Evolutionary conservation across 2,888 invertebrate genomes (phyloP).

Genomic region (Drosophila peninsularis): DNA sequence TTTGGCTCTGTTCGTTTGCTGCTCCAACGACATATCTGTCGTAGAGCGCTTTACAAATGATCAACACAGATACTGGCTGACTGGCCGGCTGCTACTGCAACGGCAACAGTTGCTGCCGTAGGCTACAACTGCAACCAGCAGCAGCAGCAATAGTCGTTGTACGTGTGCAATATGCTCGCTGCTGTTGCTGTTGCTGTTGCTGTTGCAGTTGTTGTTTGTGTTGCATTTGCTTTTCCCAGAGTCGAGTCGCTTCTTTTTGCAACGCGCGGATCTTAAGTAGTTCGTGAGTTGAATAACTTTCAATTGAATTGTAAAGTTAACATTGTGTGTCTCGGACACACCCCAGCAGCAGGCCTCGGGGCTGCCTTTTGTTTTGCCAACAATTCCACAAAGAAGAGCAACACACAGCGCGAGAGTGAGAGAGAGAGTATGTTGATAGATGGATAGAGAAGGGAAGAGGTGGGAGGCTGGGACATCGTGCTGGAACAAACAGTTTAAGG

Average conservation of each 20-base stretch:
- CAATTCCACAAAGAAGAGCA: conserved; percentile 39
- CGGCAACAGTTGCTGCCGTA: conserved; percentile 48
- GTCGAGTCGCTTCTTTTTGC: conserved; percentile 67
- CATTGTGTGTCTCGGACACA: conserved; percentile 76
- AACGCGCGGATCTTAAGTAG: conserved; percentile 77
- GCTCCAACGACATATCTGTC: conserved; percentile 68
- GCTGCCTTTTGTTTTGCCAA: conserved; percentile 62
- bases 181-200: conserved; percentile 38
- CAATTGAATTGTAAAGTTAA: conserved; percentile 82
- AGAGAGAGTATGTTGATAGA: neutral
- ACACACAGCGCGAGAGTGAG: neutral
- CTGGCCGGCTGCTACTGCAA: conserved; percentile 69
- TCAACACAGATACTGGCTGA: conserved; percentile 72
- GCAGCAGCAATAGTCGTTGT: conserved; percentile 45
- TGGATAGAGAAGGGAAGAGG: neutral
- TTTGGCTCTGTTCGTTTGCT: conserved; percentile 33
- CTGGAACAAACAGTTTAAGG: conserved; percentile 69
- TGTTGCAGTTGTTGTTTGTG: conserved; percentile 39
- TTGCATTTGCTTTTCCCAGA: conserved; percentile 65
- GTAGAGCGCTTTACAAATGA: conserved; percentile 73
- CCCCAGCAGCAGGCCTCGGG: conserved; percentile 55
- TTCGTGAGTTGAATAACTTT: conserved; percentile 82
- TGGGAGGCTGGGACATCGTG: conserved; percentile 61
- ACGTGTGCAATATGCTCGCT: conserved; percentile 72
- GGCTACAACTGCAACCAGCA: conserved; percentile 40